A percentile compares a stretch with the other conserved stretches of the same genome.
phyloP scores from a whole-genome alignment of 2,797 vertebrate genomes.

The Xiphorhynchus erythropygius region DNA sequence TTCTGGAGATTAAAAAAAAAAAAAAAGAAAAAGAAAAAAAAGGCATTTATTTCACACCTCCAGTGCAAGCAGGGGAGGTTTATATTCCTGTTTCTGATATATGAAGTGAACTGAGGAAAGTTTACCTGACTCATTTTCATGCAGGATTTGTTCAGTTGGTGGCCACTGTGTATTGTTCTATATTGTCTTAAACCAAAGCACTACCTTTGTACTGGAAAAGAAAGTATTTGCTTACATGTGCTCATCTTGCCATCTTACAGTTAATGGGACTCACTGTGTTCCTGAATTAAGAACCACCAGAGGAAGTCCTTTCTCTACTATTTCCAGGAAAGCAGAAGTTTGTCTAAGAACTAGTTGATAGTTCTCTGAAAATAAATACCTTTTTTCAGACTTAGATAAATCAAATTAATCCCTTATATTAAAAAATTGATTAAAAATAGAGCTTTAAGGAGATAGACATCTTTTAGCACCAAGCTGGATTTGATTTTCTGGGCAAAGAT shows the following conservation, averaged over 20 bases:
- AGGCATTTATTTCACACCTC: constrained; percentile 16
- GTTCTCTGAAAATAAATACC: background rate
- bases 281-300: background rate
- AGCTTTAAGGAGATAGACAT: background rate
- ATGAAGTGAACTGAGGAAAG: background rate
- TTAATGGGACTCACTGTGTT: background rate
- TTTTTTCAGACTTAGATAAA: background rate
- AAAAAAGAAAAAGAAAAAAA: background rate
- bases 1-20: background rate
- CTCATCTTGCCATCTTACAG: background rate
- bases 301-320: background rate
- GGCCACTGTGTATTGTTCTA: background rate
- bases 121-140: background rate
- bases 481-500: background rate
- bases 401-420: background rate
- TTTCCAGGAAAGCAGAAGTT: background rate
- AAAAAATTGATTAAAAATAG: background rate
- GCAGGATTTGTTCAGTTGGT: background rate
- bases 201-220: background rate
- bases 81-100: constrained; percentile 5
- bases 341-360: background rate
- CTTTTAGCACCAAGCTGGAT: background rate
- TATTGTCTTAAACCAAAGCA: background rate
- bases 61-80: background rate
- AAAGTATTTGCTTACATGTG: background rate